Evolutionary conservation across 2,113 vertebrate species (phyloP), one percentile per base, ranked within the genome.

Genomic region (Notechis scutatus): DNA sequence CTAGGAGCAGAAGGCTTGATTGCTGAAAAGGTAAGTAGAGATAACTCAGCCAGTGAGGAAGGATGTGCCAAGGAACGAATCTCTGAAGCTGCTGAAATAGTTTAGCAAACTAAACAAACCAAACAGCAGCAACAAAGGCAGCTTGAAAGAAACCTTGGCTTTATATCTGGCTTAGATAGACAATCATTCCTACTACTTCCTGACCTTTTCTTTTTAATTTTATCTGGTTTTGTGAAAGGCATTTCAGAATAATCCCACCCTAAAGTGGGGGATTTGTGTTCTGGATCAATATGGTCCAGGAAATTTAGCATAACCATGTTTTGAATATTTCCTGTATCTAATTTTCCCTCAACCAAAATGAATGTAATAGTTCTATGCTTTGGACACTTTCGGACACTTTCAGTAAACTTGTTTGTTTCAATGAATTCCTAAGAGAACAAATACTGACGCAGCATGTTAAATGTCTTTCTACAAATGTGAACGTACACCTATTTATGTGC

Each of bases 1-100:
- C 95, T 96, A 93, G 95, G 96, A 94, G 92, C 94, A 93, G 92
- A 91, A 94, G 55, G 92, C 93, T 94, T 86, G 95, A 93, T 92
- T 94, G 89, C 93, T 85, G 5, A 3, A 0, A 23, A 21, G 1
- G 1, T 6, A 7, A 89, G 92, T 91, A 54, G 91, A 91, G 74
- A 45, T 26, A 93, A 14, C 55, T 0, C 88, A 89, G 56, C 92
- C 92, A 54, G 0, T 45, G 87, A 88, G 90, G 3, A 3, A 87
- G 69, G 3, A 3, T 15, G 57, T n/a, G 88, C 94, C 92, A 85
- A 90, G n/a, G 86, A 93, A 93, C 90, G 55, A 81, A 57, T 34
- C 95, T 94, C 6, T 7, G 2, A 92, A 88, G 88, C 90, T 26
- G 39, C 42, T 90, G 74, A 89, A 89, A 56, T 14, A 6, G 0